Conservation (phyloP, 2,113 vertebrate species). For the Shinisaurus crocodilurus region DNA sequence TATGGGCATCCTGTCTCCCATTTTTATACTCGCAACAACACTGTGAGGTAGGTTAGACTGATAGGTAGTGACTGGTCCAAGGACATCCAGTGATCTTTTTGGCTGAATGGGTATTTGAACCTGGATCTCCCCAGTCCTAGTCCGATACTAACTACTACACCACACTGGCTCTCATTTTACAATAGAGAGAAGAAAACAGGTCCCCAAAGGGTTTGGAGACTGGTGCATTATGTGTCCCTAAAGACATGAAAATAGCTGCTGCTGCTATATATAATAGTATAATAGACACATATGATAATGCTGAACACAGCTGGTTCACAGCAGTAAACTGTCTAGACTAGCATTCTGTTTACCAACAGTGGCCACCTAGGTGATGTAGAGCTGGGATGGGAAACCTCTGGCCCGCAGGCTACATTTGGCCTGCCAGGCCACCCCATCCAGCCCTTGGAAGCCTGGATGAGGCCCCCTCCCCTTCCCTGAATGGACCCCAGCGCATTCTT, state of each 20-base stretch:
- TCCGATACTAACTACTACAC: neutral
- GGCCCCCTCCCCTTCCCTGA: too few relatives aligned
- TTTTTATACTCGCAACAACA: neutral
- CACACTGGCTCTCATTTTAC: neutral
- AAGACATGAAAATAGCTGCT: neutral
- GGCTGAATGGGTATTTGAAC: neutral
- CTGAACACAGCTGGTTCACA: neutral
- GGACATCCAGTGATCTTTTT: neutral
- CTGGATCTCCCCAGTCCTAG: neutral
- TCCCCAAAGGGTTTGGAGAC: neutral
- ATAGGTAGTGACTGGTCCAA: neutral
- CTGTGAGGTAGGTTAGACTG: neutral
- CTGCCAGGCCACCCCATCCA: too few relatives aligned
- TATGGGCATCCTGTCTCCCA: neutral
- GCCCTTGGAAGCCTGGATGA: too few relatives aligned
- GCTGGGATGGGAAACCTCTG: too few relatives aligned
- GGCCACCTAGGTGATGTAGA: neutral
- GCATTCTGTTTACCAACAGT: neutral
- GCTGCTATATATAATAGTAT: neutral
- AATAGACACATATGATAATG: neutral
- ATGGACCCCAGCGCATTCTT: too few relatives aligned
- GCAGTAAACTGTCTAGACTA: neutral
- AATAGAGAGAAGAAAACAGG: neutral
- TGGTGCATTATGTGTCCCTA: neutral
- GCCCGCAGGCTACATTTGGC: too few relatives aligned